Conservation (phyloP, 2,113 vertebrate species). For the Nyctereutes procyonoides region DNA sequence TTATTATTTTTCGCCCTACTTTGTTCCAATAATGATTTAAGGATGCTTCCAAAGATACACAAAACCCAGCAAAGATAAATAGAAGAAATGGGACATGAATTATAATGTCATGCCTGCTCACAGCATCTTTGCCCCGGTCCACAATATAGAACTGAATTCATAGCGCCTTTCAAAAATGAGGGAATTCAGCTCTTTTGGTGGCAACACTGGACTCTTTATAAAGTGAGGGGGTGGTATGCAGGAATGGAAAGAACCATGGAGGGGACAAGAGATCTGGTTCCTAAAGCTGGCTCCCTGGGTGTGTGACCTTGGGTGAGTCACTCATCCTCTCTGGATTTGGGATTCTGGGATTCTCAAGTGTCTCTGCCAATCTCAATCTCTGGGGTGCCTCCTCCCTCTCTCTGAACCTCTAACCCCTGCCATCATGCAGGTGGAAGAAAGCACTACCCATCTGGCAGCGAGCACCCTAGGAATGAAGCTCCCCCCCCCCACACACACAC, state of each 20-base stretch:
- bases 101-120: conserved; percentile 61
- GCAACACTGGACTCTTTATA: conserved; percentile 68
- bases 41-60: conserved; percentile 71
- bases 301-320: conserved; percentile 61
- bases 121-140: conserved; percentile 50
- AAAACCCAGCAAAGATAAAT: conserved; percentile 69
- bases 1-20: conserved; percentile 67
- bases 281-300: not conserved
- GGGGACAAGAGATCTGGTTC: not conserved
- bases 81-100: conserved; percentile 65
- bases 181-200: conserved; percentile 61
- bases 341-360: conserved; percentile 4
- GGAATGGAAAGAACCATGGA: not conserved
- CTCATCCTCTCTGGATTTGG: not conserved
- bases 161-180: conserved; percentile 67
- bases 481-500: not conserved
- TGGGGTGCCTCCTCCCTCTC: not conserved
- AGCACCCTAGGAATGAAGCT: not conserved
- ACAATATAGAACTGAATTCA: conserved; percentile 68
- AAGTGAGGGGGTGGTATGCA: not conserved
- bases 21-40: conserved; percentile 72
- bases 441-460: not conserved
- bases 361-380: not conserved
- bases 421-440: not conserved
- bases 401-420: not conserved